These are phyloP conservation scores for Brachyalestes nurse DNA, from an alignment of 2,797 vertebrate species.

Conservation along the genomic window DNA sequence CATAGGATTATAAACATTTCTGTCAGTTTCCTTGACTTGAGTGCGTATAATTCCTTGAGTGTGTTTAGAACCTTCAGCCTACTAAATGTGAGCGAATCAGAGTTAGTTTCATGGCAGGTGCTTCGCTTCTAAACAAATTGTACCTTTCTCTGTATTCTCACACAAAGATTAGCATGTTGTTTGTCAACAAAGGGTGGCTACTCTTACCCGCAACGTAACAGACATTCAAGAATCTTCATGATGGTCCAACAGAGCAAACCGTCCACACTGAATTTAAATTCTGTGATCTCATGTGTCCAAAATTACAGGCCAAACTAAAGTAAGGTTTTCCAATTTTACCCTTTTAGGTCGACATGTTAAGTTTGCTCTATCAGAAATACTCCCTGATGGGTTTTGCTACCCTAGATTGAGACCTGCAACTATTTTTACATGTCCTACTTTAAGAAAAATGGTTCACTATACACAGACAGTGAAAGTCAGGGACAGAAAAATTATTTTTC, in stretches of 20 bases:
- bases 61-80: too few species aligned
- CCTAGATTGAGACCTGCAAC: slow-evolving; percentile 77
- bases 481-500: slow-evolving; percentile 50
- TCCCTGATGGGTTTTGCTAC: slow-evolving; percentile 74
- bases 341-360: slow-evolving; percentile 40
- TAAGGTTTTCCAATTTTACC: slow-evolving; percentile 13
- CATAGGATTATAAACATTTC: too few species aligned
- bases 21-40: too few species aligned
- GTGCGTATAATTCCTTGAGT: too few species aligned
- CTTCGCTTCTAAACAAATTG: too few species aligned
- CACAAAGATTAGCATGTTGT: too few species aligned
- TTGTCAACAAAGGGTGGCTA: too few species aligned
- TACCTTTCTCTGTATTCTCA: background rate
- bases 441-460: slow-evolving; percentile 71
- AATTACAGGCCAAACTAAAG: slow-evolving; percentile 16
- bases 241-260: background rate
- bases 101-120: too few species aligned
- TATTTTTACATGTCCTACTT: slow-evolving; percentile 86
- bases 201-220: too few species aligned
- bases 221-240: background rate
- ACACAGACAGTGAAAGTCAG: slow-evolving; percentile 55
- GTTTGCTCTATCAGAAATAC: slow-evolving; percentile 57
- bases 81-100: too few species aligned
- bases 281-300: background rate
- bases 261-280: background rate